phyloP scores from a whole-genome alignment of 1,140 invertebrate species.

The Limonius californicus region DNA sequence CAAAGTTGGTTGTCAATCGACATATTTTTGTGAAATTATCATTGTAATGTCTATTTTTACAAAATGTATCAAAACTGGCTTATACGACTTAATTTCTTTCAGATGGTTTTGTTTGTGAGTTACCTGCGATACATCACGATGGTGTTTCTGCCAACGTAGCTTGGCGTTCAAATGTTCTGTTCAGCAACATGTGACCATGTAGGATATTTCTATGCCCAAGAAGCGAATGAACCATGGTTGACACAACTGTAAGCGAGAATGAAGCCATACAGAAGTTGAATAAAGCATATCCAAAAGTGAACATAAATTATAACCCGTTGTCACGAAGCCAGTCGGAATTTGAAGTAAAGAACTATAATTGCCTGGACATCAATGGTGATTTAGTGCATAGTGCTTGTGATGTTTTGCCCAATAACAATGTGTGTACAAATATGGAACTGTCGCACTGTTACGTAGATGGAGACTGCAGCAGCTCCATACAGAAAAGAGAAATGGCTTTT shows the following conservation, averaged over 20 bases:
- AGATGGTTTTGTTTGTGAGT: too few relatives aligned
- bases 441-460: slow-evolving; percentile 9
- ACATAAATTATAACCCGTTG: not conserved
- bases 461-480: slow-evolving; percentile 12
- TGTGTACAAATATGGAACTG: slow-evolving; percentile 14
- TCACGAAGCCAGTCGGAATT: not conserved
- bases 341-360: slow-evolving; percentile 2
- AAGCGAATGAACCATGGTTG: not conserved
- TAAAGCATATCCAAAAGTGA: not conserved
- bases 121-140: not conserved
- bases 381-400: slow-evolving; percentile 7
- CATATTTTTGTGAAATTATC: too few relatives aligned
- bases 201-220: too few relatives aligned
- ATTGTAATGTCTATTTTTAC: too few relatives aligned
- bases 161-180: too few relatives aligned
- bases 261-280: not conserved
- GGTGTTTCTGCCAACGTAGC: not conserved
- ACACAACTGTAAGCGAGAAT: not conserved
- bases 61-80: too few relatives aligned
- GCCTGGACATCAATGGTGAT: slow-evolving; percentile 3
- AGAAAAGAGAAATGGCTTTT: not conserved
- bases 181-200: not conserved
- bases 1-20: too few relatives aligned
- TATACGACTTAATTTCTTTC: too few relatives aligned
- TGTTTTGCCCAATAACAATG: slow-evolving; percentile 19